phyloP scores from a whole-genome alignment of 2,797 vertebrate genomes.

The Allobates femoralis region DNA sequence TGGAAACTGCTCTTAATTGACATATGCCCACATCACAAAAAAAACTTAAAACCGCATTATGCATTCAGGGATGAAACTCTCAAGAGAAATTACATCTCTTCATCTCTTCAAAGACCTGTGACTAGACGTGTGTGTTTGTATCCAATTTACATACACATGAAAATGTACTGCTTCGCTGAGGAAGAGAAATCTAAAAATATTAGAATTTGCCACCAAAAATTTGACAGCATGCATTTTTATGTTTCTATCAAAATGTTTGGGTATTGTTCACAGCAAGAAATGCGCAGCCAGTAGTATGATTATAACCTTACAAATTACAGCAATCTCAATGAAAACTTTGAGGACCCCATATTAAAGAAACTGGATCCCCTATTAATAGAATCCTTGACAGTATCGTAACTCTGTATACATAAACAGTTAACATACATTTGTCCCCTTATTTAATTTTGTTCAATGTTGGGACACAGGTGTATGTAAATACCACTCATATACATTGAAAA shows the following conservation, averaged over 20 bases:
- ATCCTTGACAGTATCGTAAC: no score
- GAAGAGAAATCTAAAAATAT: neutral
- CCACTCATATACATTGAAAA: no score
- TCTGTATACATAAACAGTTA: no score
- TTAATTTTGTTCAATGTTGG: no score
- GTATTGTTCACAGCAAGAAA: no score
- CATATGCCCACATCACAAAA: slow-evolving; percentile 56
- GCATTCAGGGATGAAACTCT: neutral
- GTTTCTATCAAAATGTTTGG: no score
- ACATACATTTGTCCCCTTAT: no score
- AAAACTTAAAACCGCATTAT: slow-evolving; percentile 41
- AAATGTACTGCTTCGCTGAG: neutral
- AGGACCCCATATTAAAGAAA: no score
- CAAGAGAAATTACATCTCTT: slow-evolving; percentile 8
- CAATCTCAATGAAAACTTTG: neutral
- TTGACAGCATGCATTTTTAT: neutral
- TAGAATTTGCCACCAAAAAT: neutral
- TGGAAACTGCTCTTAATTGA: slow-evolving; percentile 41
- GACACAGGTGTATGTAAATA: no score
- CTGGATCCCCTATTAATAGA: no score
- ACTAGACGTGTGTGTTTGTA: neutral
- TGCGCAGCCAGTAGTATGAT: no score
- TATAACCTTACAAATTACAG: neutral
- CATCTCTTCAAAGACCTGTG: neutral
- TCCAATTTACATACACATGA: neutral